Percentiles rank a stretch among this genome's conserved stretches.
These are phyloP conservation scores for Gari tellinella DNA, from an alignment of 2,888 invertebrate genomes.

Conservation along the genomic window DNA sequence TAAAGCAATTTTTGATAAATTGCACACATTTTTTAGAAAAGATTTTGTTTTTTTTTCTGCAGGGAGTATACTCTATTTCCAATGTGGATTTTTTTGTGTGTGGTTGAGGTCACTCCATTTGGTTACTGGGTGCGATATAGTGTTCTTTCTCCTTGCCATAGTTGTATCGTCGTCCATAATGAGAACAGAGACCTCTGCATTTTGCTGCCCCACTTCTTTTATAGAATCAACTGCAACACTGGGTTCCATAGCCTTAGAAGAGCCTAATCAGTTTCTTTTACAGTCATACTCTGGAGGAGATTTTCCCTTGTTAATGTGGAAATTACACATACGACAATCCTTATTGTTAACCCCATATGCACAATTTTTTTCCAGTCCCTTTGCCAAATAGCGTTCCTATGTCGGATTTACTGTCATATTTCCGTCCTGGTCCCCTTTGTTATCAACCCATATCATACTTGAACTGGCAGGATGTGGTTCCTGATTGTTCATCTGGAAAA, in stretches of 20 bases:
- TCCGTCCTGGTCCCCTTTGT: neutral
- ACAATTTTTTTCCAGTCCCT: neutral
- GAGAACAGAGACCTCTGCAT: neutral
- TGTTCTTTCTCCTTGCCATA: neutral
- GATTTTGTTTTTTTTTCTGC: neutral
- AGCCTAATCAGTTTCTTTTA: neutral
- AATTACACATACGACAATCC: neutral
- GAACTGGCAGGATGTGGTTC: too few relatives aligned
- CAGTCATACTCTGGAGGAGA: neutral
- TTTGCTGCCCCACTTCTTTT: neutral
- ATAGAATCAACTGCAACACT: slow-evolving; percentile 1
- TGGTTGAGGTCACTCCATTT: slow-evolving; percentile 22
- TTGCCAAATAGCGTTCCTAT: neutral
- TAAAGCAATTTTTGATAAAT: neutral
- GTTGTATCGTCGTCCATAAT: neutral
- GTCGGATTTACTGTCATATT: slow-evolving; percentile 1
- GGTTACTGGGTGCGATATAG: neutral
- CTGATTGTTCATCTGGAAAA: too few relatives aligned
- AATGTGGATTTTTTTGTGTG: slow-evolving; percentile 29
- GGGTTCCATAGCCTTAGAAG: neutral
- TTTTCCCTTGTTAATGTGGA: neutral
- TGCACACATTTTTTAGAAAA: neutral
- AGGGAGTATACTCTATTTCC: neutral
- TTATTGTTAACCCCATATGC: neutral
- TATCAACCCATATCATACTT: slow-evolving; percentile 4